These are phyloP conservation scores for Drosophila infuscata DNA, from an alignment of 2,888 invertebrate genomes.

Conservation along the genomic window DNA sequence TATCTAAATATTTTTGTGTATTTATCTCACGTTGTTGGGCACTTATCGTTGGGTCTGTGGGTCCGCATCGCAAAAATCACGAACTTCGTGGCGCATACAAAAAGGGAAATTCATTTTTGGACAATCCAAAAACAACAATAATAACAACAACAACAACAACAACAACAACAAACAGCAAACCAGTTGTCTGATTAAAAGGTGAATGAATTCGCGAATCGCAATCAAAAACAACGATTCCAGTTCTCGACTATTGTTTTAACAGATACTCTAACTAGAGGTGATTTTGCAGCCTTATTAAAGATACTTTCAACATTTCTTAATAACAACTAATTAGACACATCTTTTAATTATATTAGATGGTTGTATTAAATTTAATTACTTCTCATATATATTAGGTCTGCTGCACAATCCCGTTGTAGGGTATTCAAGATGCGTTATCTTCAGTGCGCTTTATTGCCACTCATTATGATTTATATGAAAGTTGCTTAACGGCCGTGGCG, in stretches of 20 bases:
- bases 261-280: conserved; percentile 20
- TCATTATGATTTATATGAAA: conserved; percentile 62
- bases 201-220: conserved; percentile 73
- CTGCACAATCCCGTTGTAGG: not conserved
- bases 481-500: conserved; percentile 46
- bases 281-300: not conserved
- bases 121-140: conserved; percentile 39
- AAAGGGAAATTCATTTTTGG: conserved; percentile 71
- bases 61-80: conserved; percentile 48
- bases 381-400: fast-evolving
- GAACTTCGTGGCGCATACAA: conserved; percentile 73
- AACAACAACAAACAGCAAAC: conserved; percentile 37
- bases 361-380: not conserved
- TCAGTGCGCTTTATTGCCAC: conserved; percentile 4
- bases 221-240: conserved; percentile 44
- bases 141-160: conserved; percentile 30
- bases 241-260: conserved; percentile 13
- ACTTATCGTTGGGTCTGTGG: conserved; percentile 49
- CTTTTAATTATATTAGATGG: fast-evolving
- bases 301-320: not conserved
- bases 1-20: conserved; percentile 69
- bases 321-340: not conserved
- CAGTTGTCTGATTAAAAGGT: conserved; percentile 77
- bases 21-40: conserved; percentile 74
- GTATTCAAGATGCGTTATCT: conserved; percentile 13